Evolutionary conservation across 1,140 invertebrate genomes (phyloP).

Genomic region (Danaus melanippus): DNA sequence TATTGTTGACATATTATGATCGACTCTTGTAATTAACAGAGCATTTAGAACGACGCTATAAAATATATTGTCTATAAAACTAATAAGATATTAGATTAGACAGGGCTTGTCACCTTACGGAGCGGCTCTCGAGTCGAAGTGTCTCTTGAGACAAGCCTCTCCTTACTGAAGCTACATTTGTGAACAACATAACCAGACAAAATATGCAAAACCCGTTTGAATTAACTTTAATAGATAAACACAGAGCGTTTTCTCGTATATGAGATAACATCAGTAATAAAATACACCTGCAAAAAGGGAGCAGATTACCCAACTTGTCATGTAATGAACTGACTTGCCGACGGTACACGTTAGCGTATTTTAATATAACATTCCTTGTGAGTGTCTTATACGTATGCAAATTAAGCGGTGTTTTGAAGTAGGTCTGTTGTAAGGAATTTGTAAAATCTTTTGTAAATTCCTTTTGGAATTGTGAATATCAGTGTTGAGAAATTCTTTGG

Average conservation of each 20-base stretch:
- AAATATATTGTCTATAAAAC: constrained; percentile 18
- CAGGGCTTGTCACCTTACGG: constrained; percentile 55
- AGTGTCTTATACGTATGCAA: constrained; percentile 25
- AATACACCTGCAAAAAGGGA: constrained; percentile 18
- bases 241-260: constrained; percentile 11
- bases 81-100: constrained; percentile 41
- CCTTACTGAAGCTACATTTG: constrained; percentile 42
- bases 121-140: constrained; percentile 43
- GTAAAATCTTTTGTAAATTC: constrained; percentile 19
- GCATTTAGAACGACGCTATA: no score
- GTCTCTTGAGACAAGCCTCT: constrained; percentile 54
- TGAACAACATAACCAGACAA: constrained; percentile 49
- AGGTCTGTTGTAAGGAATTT: constrained; percentile 18
- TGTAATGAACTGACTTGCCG: constrained; percentile 26
- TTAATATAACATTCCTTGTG: constrained; percentile 27
- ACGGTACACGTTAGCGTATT: constrained; percentile 23
- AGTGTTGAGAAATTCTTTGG: no score
- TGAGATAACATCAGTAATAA: neutral
- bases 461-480: no score
- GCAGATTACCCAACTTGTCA: constrained; percentile 20
- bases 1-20: no score
- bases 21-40: no score
- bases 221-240: constrained; percentile 43
- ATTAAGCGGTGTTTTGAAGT: constrained; percentile 24
- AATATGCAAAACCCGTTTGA: constrained; percentile 54